Base-by-base conservation (phyloP, 2,888 invertebrate genomes). In the Phlogophora meticulosa region DNA sequence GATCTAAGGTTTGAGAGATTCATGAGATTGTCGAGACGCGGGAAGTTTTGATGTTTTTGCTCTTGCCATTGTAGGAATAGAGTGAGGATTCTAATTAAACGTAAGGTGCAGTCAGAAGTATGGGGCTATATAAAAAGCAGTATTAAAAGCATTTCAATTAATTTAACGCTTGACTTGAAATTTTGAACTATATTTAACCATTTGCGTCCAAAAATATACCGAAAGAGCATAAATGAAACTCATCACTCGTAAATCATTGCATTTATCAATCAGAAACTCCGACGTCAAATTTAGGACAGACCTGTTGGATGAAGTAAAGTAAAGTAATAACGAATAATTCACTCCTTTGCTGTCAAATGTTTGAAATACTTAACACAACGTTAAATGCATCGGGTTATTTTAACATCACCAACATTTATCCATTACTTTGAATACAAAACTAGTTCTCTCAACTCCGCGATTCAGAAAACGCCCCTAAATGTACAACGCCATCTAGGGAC, bases 1-100 rank as follows among this genome's bases (percentile, higher is more conserved):
- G 38, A 57, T 62, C 55, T 40, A 52, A 49, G 52, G 52, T n/a
- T n/a, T 60, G 64, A 60, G 66, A 64, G 61, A 61, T 60, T 60
- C 57, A 7, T 43, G 43, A 56, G 48, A 43, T 60, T 45, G 40
- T 59, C n/a, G n/a, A 4, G 24, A 51, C 24, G 66, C 65, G 65
- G 34, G 45, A 69, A 40, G 17, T 45, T 32, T 77, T 53, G 22
- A 52, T 64, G 58, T 51, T 36, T 70, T 76, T 56, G 69, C 80
- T 82, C 80, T 66, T 66, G 68, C 65, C 67, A 76, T 38, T 71
- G 40, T 78, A 81, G 53, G 55, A 34, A 71, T 67, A 68, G 61
- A 72, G 66, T 45, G 56, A 52, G 58, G 51, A 55, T 70, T 80
- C 45, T 70, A 62, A 69, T 66, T 57, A 42, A 63, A 63, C 20